A percentile compares a stretch with the other conserved stretches of the same genome.
phyloP scores from a whole-genome alignment of 2,113 vertebrate genomes.

The Menidia beryllina region DNA sequence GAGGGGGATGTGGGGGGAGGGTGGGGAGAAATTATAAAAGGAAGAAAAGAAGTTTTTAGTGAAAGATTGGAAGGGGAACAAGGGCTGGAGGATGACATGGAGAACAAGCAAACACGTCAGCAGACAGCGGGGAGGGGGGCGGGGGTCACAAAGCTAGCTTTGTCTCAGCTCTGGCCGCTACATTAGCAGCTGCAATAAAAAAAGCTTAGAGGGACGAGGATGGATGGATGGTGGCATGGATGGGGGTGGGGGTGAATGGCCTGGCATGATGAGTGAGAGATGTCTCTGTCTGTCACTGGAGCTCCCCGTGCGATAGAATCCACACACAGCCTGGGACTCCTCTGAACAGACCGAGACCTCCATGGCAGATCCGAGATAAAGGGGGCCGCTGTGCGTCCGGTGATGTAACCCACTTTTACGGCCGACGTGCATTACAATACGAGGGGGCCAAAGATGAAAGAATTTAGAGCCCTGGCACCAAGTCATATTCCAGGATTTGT shows the following conservation, averaged over 20 bases:
- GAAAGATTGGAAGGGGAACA: conserved; percentile 71
- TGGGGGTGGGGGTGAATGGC: conserved; percentile 62
- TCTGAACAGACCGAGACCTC: conserved; percentile 37
- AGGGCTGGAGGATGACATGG: conserved; percentile 65
- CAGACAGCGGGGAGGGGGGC: conserved; percentile 55
- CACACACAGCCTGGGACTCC: conserved; percentile 62
- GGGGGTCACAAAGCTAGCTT: conserved; percentile 81
- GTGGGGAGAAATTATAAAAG: conserved; percentile 43
- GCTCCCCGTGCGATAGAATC: conserved; percentile 52
- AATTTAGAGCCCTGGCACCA: conserved; percentile 50
- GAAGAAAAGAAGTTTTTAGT: conserved; percentile 76
- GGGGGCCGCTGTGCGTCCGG: conserved; percentile 48
- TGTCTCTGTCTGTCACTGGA: conserved; percentile 74
- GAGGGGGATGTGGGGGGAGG: not conserved
- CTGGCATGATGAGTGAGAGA: conserved; percentile 70
- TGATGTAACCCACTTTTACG: conserved; percentile 65
- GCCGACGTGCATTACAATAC: conserved; percentile 63
- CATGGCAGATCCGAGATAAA: conserved; percentile 47
- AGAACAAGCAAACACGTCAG: conserved; percentile 79
- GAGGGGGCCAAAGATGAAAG: conserved; percentile 59
- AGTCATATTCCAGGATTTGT: conserved; percentile 66
- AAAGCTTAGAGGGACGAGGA: conserved; percentile 56
- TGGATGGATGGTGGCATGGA: conserved; percentile 60
- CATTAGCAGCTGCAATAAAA: conserved; percentile 84
- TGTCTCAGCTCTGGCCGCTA: conserved; percentile 79